Evolutionary conservation across 2,888 invertebrate genomes (phyloP), one percentile per base, ranked within the genome.

Genomic region (Drosophila diplacantha): DNA sequence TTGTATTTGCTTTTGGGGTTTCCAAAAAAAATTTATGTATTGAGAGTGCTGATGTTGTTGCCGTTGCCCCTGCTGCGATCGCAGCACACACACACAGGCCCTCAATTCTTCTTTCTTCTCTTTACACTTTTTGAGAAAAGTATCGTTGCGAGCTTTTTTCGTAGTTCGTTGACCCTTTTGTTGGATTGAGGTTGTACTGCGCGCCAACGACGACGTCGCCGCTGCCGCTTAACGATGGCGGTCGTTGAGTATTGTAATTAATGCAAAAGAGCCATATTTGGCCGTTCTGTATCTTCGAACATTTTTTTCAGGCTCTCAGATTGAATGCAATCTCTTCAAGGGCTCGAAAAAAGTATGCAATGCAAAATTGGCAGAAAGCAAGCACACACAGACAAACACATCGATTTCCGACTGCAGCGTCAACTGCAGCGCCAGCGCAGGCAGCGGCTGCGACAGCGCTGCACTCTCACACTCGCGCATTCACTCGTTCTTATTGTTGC

Each of bases 91-190:
- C 71, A 56, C 22, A 22, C 75, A 62, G 32, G 26, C 38, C 29
- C n/a, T 39, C 38, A 51, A 38, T 65, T 71, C 71, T 80, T 75
- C 79, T 77, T 81, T 83, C 76, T 75, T 83, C 75, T 73, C 76
- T 76, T 80, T 53, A 76, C 71, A 64, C 61, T 73, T 65, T 76
- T 75, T 57, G 57, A 80, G 29, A 75, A 73, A 82, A 61, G 62
- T 56, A 59, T 73, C 64, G 44, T 26, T 73, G 74, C 65, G 77
- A 82, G 82, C 82, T 70, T 77, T 68, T 44, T 37, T 62, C 31
- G 66, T 59, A 73, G 77, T 84, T 78, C 84, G 63, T 82, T 78
- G 84, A 78, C 74, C 77, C 77, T 73, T 75, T 51, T 55, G 52
- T 22, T 56, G 69, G 71, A 81, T 64, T 76, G 84, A 84, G 80